Base-by-base conservation (phyloP, 2,888 invertebrate genomes). In the Agonopterix arenella region DNA sequence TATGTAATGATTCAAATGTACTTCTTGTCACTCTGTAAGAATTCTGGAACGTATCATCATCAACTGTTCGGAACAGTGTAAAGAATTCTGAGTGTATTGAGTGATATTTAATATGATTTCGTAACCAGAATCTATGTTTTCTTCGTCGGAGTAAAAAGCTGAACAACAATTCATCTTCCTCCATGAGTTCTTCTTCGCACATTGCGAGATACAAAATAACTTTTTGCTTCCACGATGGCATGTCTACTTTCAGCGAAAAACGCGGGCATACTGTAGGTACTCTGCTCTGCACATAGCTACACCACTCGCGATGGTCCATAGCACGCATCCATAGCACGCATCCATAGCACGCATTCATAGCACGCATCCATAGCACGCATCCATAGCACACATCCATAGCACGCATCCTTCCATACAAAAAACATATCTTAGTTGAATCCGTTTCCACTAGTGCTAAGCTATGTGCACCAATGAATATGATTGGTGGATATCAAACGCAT, bases 141-240 rank as follows among this genome's bases (percentile, higher is more conserved):
- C 42, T 42, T 42, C 11, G 38, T 38, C 10, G 38, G 38, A 38
- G 38, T 38, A 38, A 38, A 38, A 8, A 38, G 38, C 16, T 16
- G 16, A 16, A 16, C 38, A 38, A 38, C 10, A 9, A 8, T 38
- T 10, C 8, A 38, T 51, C 41, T 47, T 42, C 47, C 36, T 51
- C 45, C 45, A 51, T 41, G 47, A 51, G 18, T 48, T 48, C 46
- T 52, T 52, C 40, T 50, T 53, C 38, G 38, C 38, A 38, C 38
- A 38, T 38, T 38, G 53, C 38, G 51, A 50, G 53, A 51, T 50
- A 48, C 48, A 48, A 48, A 51, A 53, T 51, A 50, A 48, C 48
- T 38, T 38, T 38, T 38, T 50, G 50, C 48, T 51, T 51, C 45
- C 51, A 53, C 49, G 44, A 51, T 43, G 47, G 51, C 47, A 51